Evolutionary conservation across 2,113 vertebrate species (phyloP), one percentile per base, ranked within the genome.

Genomic region (Nycticryphes semicollaris): DNA sequence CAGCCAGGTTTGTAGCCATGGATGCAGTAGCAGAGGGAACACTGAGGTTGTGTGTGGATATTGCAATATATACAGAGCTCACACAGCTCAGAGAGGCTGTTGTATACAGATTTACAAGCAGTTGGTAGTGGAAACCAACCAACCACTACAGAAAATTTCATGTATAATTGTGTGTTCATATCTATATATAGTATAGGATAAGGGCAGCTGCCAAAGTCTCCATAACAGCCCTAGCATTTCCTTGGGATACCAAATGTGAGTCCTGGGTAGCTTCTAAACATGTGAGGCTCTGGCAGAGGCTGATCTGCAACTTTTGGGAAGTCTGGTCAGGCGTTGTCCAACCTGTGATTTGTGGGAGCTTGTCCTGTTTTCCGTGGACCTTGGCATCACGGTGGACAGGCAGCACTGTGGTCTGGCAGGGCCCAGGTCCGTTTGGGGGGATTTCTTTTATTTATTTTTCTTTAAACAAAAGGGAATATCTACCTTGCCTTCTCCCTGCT

Each of bases 121-220:
- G 25, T 62, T 17, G 60, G 37, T 22, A 59, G 33, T 25, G 81
- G 6, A 63, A 77, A 25, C 21, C 37, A 67, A 24, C 18, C 37
- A 51, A 35, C 14, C 16, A 9, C 51, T 51, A 6, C 39, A 68
- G n/a, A 70, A 77, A 70, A 83, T 9, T 12, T 53, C 30, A 18
- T 0, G 0, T 57, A 4, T 19, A 35, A 18, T 1, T 41, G 16
- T 77, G 5, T 35, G 1, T 54, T 3, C 12, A 3, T 67, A 23
- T 18, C 4, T 17, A 4, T 8, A 0, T 14, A 12, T 12, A 23
- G 4, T 28, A 3, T 41, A 21, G 45, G 9, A 20, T 51, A 70
- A 90, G 17, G 18, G 5, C 8, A 77, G 4, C 66, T 69, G 16
- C 37, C 50, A 47, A 62, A 67, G 35, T 47, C 45, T 88, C 59